A percentile compares a stretch with the other conserved stretches of the same genome.
These are phyloP conservation scores for Hydractinia echinata DNA, from an alignment of 30 jellyfish, hydroid and myxozoan species.

Conservation along the genomic window DNA sequence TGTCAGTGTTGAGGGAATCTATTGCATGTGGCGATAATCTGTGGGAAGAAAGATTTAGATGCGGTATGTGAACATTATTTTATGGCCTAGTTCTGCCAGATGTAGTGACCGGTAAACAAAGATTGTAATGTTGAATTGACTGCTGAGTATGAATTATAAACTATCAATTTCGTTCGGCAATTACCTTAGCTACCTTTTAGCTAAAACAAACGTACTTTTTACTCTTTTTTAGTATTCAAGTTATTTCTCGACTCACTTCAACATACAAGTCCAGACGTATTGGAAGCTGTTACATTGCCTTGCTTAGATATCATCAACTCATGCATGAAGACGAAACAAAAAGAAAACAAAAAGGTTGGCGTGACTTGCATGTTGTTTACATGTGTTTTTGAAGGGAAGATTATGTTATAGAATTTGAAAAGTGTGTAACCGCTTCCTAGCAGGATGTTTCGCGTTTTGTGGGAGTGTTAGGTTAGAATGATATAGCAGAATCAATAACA, in stretches of 20 bases:
- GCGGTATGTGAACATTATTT: constrained; percentile 48
- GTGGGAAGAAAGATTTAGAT: constrained; percentile 79
- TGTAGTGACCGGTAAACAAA: too few species aligned
- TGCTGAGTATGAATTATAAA: too few species aligned
- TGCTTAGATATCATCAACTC: constrained; percentile 58
- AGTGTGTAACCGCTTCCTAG: too few species aligned
- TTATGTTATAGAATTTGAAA: too few species aligned
- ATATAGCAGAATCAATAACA: too few species aligned
- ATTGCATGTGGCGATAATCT: constrained; percentile 51
- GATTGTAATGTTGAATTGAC: too few species aligned
- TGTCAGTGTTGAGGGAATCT: constrained; percentile 66
- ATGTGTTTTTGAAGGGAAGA: too few species aligned
- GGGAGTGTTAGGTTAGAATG: too few species aligned
- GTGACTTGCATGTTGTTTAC: background rate
- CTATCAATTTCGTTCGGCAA: too few species aligned
- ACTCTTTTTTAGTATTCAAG: constrained; percentile 47
- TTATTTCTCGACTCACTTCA: constrained; percentile 69
- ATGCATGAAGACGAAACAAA: constrained; percentile 36
- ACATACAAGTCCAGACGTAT: constrained; percentile 52
- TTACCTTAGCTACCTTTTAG: too few species aligned
- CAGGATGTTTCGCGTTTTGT: too few species aligned
- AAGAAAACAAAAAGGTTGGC: constrained; percentile 39
- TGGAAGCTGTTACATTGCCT: constrained; percentile 75
- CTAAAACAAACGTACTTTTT: background rate
- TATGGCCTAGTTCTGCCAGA: too few species aligned